Evolutionary conservation across 2,888 invertebrate species (phyloP).

Genomic region (Litoditis marina): DNA sequence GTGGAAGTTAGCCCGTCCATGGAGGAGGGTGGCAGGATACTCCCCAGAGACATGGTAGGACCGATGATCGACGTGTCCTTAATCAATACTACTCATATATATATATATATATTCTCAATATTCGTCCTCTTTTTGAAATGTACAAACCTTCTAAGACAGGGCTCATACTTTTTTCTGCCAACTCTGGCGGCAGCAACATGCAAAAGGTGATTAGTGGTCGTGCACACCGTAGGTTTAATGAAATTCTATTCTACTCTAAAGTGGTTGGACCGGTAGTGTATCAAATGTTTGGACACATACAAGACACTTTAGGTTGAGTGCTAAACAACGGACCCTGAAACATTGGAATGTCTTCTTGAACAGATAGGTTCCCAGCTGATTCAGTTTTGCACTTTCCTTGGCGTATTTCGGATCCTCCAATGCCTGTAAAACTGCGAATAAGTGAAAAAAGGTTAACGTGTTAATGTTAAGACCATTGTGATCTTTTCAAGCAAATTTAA

Average conservation of each 20-base stretch:
- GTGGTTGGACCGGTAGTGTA: neutral
- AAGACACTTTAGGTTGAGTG: too few species aligned
- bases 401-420: neutral
- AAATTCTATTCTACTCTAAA: too few species aligned
- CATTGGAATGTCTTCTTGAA: neutral
- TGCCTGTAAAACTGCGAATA: neutral
- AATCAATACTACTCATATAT: neutral
- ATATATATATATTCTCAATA: too few species aligned
- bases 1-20: neutral
- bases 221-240: too few species aligned
- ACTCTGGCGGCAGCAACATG: too few species aligned
- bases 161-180: too few species aligned
- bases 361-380: neutral
- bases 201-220: too few species aligned
- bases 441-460: too few species aligned
- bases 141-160: too few species aligned
- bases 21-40: neutral
- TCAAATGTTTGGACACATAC: neutral
- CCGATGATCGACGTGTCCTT: conserved; percentile 1
- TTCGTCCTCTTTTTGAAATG: too few species aligned
- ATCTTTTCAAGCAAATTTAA: neutral
- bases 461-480: too few species aligned
- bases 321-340: neutral
- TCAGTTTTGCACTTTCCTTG: neutral
- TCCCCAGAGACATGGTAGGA: neutral